phyloP scores from a whole-genome alignment of 2,888 invertebrate genomes.

The Orthosia gothica region DNA sequence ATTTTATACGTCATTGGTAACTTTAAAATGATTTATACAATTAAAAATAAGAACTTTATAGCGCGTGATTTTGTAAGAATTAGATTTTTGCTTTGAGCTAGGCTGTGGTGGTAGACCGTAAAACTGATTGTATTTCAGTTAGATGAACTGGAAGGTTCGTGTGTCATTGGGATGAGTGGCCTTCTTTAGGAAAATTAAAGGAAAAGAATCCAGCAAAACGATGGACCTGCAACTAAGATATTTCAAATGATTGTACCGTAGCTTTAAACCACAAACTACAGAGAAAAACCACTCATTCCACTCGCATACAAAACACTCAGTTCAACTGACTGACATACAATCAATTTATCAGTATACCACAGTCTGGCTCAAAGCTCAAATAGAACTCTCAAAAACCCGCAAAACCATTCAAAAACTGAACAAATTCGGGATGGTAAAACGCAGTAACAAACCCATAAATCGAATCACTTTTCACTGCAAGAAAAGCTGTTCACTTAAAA shows the following conservation, averaged over 20 bases:
- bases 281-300: neutral
- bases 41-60: too few species aligned
- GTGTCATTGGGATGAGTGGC: neutral
- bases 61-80: neutral
- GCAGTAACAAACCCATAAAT: slow-evolving; percentile 25
- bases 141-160: neutral
- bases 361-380: slow-evolving; percentile 13
- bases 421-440: slow-evolving; percentile 6
- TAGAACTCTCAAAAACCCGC: slow-evolving; percentile 12
- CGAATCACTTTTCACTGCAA: slow-evolving; percentile 28
- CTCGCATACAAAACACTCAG: neutral
- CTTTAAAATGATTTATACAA: neutral
- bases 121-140: slow-evolving; percentile 8
- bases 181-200: neutral
- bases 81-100: slow-evolving; percentile 9
- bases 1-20: neutral
- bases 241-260: neutral
- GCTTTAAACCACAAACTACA: neutral
- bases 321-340: slow-evolving; percentile 4
- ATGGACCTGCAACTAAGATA: neutral
- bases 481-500: slow-evolving; percentile 34
- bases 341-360: slow-evolving; percentile 13
- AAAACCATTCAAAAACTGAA: slow-evolving; percentile 8
- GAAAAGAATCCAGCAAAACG: neutral
- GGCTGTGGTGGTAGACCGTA: neutral